These are phyloP conservation scores for Spea bombifrons DNA, from an alignment of 2,113 vertebrate genomes.

Conservation along the genomic window DNA sequence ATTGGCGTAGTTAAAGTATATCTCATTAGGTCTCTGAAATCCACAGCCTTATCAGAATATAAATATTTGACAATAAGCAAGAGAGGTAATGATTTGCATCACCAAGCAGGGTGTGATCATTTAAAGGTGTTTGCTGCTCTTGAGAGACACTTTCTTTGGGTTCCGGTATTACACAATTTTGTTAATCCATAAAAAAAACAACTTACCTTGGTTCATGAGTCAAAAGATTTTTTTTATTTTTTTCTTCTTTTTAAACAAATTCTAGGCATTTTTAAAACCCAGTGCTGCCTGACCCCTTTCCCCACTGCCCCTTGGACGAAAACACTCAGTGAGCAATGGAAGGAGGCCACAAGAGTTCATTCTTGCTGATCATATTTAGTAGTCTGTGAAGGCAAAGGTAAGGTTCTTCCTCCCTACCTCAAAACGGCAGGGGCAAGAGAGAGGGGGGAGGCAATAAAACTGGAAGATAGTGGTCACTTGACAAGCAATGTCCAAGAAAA, in stretches of 20 bases:
- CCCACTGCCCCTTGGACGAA: slow-evolving; percentile 14
- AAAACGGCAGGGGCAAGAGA: slow-evolving; percentile 12
- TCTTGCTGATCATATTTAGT: slow-evolving; percentile 28
- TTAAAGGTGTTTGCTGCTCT: no score
- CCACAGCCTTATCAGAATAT: no score
- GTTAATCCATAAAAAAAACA: neutral
- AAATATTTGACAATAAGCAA: no score
- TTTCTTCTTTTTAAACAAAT: slow-evolving; percentile 48
- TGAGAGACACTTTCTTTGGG: no score
- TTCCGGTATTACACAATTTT: no score
- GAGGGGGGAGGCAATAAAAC: slow-evolving; percentile 28
- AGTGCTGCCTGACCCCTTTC: slow-evolving; percentile 36
- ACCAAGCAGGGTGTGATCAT: no score
- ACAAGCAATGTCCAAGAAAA: slow-evolving; percentile 45
- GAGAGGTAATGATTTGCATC: no score
- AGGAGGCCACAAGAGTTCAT: slow-evolving; percentile 15
- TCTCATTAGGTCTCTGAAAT: no score
- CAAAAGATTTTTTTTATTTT: slow-evolving; percentile 49
- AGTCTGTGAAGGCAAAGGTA: slow-evolving; percentile 21
- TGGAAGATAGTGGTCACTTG: slow-evolving; percentile 45
- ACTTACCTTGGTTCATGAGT: slow-evolving; percentile 44
- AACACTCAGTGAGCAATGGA: slow-evolving; percentile 16
- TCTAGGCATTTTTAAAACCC: slow-evolving; percentile 49
- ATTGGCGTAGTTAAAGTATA: no score
- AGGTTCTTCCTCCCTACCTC: slow-evolving; percentile 5